phyloP scores from a whole-genome alignment of 2,113 vertebrate species.

The Phrynocephalus versicolor region DNA sequence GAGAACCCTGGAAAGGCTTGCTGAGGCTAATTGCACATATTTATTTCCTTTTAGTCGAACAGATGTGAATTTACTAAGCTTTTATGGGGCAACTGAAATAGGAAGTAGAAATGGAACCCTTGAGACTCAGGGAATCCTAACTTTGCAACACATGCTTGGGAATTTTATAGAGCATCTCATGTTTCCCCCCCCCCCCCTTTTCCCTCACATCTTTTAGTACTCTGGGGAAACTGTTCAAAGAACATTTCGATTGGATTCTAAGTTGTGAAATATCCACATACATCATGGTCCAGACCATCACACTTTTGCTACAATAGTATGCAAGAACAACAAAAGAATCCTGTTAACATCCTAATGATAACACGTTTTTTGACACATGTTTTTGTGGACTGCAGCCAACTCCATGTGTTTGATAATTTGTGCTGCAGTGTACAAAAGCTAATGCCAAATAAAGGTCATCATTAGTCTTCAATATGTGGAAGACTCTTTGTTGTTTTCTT shows the following conservation, averaged over 20 bases:
- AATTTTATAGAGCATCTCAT: constrained; percentile 15
- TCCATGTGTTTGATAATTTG: no score
- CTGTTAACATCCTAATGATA: no score
- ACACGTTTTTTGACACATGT: no score
- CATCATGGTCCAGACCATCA: no score
- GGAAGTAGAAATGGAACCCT: constrained; percentile 1
- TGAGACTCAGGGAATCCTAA: constrained; percentile 2
- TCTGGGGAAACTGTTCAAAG: neutral
- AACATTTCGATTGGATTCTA: neutral
- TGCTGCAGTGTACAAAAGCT: no score
- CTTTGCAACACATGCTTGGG: neutral
- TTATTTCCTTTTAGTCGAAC: neutral
- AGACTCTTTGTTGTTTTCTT: no score
- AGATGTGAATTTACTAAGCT: neutral
- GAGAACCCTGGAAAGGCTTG: neutral
- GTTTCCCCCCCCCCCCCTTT: neutral
- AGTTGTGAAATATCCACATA: neutral
- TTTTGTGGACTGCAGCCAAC: no score
- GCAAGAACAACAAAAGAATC: no score
- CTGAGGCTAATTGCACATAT: neutral
- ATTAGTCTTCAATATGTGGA: no score
- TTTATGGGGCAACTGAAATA: neutral
- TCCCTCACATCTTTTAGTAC: neutral
- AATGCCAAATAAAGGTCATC: no score
- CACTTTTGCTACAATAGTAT: no score